Evolutionary conservation across 1,140 invertebrate species (phyloP), one percentile per base, ranked within the genome.

Genomic region (Brachionus koreanus): DNA sequence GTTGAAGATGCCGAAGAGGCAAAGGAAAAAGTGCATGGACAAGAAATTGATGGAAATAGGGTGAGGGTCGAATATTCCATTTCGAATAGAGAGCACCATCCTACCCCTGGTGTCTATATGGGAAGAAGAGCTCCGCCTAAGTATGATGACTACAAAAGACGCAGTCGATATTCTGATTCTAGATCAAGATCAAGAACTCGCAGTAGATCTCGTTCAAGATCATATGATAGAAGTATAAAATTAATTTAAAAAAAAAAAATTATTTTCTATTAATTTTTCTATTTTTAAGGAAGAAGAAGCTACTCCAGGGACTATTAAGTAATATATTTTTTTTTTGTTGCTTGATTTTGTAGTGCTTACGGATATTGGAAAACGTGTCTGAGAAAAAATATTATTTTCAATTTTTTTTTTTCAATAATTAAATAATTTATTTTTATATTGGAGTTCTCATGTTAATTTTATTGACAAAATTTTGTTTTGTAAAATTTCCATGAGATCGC

Each of bases 31-130:
- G 96, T 95, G 85, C 92, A 92, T 83, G 96, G 96, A 61, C 93
- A 95, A 90, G 95, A 96, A 88, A 94, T 99, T 52, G 95, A 98
- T 89, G 95, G 94, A 0, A 90, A 95, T 52, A 91, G 93, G 86
- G 97, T 99, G 84, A 90, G 97, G 84, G 95, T 98, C 16, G 97
- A 98, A 88, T 99, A 92, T 90, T 98, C 96, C 0, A 97, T 98
- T 65, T 98, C 97, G n/a, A 92, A 97, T 87, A 90, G 96, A 82
- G 94, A 96, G 23, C 97, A 98, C 87, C 97, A 96, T 2, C 97
- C 97, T 7, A 98, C 97, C 13, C 97, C 97, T 42, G 97, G 97
- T 69, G 94, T 98, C 84, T 99, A 99, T 85, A 95, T 98, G 92
- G 97, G 97, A 52, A 95, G 94, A 89, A 77, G 52, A 61, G 42